Base-by-base conservation (phyloP, 2,888 invertebrate genomes). In the Macropis europaea region DNA sequence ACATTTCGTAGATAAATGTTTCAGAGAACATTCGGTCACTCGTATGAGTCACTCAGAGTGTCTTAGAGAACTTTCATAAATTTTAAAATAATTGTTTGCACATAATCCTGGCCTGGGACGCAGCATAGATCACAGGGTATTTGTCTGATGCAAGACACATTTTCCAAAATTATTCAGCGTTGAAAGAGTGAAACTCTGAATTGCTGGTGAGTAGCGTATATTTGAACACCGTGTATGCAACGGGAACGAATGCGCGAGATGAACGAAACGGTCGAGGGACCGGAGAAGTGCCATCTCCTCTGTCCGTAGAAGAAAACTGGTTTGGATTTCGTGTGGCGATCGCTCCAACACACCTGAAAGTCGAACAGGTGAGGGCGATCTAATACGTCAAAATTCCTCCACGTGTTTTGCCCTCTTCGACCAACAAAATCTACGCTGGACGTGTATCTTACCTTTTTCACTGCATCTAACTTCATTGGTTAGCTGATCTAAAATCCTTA, bases 301-400 rank as follows among this genome's bases (percentile, higher is more conserved):
- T 52, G 62, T 56, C 48, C 48, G 32, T 50, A 48, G 32, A 66
- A 64, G 70, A 68, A 68, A 76, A 71, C 76, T 78, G 72, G 63
- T 79, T 78, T 73, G 70, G 53, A 76, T 79, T 71, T 79, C 48
- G 64, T 66, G 60, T 13, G 28, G 43, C 45, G 67, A 71, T 66
- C 45, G 60, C 3, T 19, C 56, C 38, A 38, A 38, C 36, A 26
- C 53, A 19, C 5, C 43, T 17, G 42, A 59, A 40, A 60, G 34
- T 43, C 26, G 67, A 67, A 67, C 70, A 69, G 53, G 52, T 61
- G 42, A 63, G 28, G 52, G 36, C 60, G 62, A 69, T 74, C 68
- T 68, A 64, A 74, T 71, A 71, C 45, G 52, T 74, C 71, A 71
- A 69, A 77, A 74, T 71, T 61, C 38, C 64, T 54, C 5, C 6